Conservation (phyloP, 35 echinoderm and acorn worm species). For the Lytechinus variegatus region DNA sequence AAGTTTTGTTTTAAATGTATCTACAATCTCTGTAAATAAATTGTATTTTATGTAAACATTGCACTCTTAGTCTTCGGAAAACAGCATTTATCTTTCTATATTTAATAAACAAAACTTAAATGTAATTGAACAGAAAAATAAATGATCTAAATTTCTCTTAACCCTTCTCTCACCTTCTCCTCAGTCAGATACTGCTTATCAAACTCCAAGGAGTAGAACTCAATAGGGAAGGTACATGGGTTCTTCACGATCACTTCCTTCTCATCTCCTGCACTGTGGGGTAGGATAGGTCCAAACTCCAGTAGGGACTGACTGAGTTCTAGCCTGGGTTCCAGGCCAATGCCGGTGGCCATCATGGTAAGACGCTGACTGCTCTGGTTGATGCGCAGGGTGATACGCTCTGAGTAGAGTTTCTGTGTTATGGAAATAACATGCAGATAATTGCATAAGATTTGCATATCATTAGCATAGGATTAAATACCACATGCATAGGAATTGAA, state of each 20-base stretch:
- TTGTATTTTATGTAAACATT: too few species aligned
- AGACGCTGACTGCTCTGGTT: constrained; percentile 93
- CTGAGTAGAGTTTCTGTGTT: constrained; percentile 90
- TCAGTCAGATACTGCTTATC: constrained; percentile 96
- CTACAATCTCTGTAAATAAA: too few species aligned
- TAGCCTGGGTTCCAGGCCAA: constrained; percentile 85
- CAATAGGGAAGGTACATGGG: constrained; percentile 86
- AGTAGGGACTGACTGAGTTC: constrained; percentile 86
- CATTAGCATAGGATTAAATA: too few species aligned
- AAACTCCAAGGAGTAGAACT: constrained; percentile 99
- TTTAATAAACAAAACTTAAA: too few species aligned
- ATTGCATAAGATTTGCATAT: neutral
- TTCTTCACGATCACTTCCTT: constrained; percentile 95
- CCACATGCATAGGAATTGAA: too few species aligned
- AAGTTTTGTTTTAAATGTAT: too few species aligned
- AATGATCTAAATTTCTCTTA: too few species aligned
- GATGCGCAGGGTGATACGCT: constrained; percentile 81
- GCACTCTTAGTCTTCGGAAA: too few species aligned
- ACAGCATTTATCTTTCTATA: too few species aligned
- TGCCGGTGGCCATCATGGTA: constrained; percentile 81
- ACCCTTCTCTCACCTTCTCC: constrained; percentile 77
- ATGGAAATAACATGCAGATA: neutral
- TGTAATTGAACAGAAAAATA: too few species aligned
- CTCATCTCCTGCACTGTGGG: constrained; percentile 92
- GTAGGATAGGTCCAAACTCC: constrained; percentile 97